Evolutionary conservation across 2,888 invertebrate species (phyloP), one percentile per base, ranked within the genome.

Genomic region (Cantharis flavilabris): DNA sequence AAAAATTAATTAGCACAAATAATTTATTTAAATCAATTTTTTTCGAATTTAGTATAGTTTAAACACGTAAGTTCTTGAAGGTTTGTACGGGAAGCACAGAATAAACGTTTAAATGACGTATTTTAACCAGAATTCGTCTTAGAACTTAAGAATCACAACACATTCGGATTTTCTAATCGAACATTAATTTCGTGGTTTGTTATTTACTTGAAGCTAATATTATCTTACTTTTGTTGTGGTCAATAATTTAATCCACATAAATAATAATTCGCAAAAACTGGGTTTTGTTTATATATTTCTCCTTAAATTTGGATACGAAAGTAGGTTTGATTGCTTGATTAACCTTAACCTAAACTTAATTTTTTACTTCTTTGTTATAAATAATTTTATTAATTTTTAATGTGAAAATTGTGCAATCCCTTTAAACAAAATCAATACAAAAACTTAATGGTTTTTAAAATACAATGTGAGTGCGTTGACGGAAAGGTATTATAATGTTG

Each of bases 321-420:
- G 49, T 49, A n/a, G 49, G 49, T 49, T 49, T 67, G n/a, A 67
- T 67, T 67, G 20, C 26, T 23, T 67, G 26, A 23, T n/a, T 49
- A 62, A 70, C 73, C 73, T 73, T 73, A 73, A 70, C 73, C 73
- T 33, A 69, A 73, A 73, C 73, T 33, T 28, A 63, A 67, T 69
- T 67, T 73, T 69, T 73, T 69, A 14, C 11, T 5, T 20, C 28
- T 23, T 64, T 67, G 65, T 67, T 67, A 67, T 67, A 67, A 65
- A 67, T 67, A 67, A 23, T 1, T 13, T 33, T 49, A 49, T 16
- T 10, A 13, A 20, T 13, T 64, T 64, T 18, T 63, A n/a, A 64
- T 13, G 13, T 67, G 20, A 26, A 23, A n/a, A 26, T 67, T 67
- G 20, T 20, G 23, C 23, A 67, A 67, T 67, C 14, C 65, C 7